These are phyloP conservation scores for Bujurquina vittata DNA, from an alignment of 2,113 vertebrate genomes.

Conservation along the genomic window DNA sequence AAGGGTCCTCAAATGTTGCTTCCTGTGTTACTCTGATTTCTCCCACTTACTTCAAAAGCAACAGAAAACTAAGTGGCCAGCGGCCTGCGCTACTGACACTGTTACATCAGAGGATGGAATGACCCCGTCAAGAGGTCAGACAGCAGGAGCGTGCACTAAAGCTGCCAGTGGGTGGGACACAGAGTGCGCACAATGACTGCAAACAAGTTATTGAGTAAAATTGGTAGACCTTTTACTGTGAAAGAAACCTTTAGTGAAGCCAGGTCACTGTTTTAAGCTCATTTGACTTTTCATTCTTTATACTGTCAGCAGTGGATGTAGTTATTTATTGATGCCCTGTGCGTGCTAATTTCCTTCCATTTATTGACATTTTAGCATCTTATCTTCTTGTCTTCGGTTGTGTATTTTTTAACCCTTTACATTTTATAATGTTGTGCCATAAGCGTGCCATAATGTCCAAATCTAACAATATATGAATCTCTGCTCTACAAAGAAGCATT, in stretches of 20 bases:
- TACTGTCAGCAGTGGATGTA: background rate
- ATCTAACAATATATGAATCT: fast-evolving
- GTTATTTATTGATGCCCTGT: background rate
- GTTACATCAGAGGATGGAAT: conserved; percentile 31
- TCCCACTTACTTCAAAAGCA: conserved; percentile 15
- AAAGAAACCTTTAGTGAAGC: background rate
- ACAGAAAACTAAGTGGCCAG: background rate
- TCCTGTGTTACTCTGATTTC: conserved; percentile 33
- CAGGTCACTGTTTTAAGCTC: background rate
- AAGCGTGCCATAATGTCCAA: no score
- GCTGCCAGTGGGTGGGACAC: conserved; percentile 1
- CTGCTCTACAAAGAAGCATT: background rate
- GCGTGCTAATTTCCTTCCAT: background rate
- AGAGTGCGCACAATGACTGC: background rate
- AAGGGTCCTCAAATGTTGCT: conserved; percentile 15
- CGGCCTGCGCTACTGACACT: conserved; percentile 1
- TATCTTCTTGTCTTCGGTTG: background rate
- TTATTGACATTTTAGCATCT: background rate
- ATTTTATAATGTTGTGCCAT: background rate
- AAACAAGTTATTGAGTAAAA: conserved; percentile 1
- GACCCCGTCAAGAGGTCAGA: conserved; percentile 9
- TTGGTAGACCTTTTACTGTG: background rate
- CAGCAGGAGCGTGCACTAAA: background rate
- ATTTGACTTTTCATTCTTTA: background rate
- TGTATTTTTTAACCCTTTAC: background rate